phyloP scores from a whole-genome alignment of 2,888 invertebrate genomes.

The Campoplex nolae region DNA sequence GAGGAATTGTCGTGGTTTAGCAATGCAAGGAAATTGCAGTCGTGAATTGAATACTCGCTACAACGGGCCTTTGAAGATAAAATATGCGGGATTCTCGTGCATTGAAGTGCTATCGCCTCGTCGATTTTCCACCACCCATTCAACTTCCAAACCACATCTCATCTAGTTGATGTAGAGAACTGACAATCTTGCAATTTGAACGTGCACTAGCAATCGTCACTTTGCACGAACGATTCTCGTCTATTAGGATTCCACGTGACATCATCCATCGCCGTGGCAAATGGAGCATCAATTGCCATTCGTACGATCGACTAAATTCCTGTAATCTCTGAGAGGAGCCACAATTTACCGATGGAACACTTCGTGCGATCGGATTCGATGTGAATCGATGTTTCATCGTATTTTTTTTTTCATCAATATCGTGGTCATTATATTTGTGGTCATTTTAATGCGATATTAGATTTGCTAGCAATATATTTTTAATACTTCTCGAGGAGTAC shows the following conservation, averaged over 20 bases:
- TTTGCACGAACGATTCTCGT: slow-evolving; percentile 15
- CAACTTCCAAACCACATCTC: not conserved
- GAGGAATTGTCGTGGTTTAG: not conserved
- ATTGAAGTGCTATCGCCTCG: not conserved
- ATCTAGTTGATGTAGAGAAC: slow-evolving; percentile 3
- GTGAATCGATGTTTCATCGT: not conserved
- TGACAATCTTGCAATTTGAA: not conserved
- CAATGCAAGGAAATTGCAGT: not conserved
- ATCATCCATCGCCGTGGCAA: slow-evolving; percentile 10
- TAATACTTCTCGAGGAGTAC: no score
- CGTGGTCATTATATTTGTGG: not conserved
- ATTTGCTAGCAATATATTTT: not conserved
- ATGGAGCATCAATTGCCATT: slow-evolving; percentile 18
- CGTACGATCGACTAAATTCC: slow-evolving; percentile 3
- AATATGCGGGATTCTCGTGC: not conserved
- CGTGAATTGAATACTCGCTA: not conserved
- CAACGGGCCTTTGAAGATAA: not conserved
- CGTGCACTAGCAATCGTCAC: slow-evolving; percentile 2
- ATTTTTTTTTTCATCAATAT: not conserved
- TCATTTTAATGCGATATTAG: not conserved
- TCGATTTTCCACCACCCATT: not conserved
- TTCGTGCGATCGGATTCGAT: not conserved
- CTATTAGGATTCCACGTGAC: slow-evolving; percentile 31
- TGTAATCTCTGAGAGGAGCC: not conserved
- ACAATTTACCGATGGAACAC: not conserved